Conservation (phyloP, 2,113 vertebrate species). For the Peromyscus polionotus region DNA sequence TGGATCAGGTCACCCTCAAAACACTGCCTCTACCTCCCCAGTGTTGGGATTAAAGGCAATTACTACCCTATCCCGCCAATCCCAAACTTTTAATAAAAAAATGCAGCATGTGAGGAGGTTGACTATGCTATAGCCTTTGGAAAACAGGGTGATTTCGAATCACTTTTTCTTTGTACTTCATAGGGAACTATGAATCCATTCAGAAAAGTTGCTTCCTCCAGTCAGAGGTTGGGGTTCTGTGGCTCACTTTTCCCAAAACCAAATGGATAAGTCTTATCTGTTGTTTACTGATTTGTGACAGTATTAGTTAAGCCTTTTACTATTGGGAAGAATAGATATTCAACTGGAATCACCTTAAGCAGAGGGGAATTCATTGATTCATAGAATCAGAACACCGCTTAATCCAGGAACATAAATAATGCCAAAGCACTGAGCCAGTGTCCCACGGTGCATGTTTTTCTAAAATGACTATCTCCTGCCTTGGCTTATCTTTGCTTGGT, state of each 20-base stretch:
- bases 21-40: neutral
- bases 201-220: neutral
- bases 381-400: constrained; percentile 19
- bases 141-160: constrained; percentile 12
- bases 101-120: neutral
- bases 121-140: neutral
- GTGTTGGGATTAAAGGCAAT: neutral
- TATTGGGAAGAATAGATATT: constrained; percentile 38
- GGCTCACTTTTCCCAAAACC: neutral
- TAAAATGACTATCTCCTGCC: neutral
- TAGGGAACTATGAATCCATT: neutral
- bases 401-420: neutral
- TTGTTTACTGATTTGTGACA: constrained; percentile 1
- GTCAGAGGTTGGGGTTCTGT: neutral
- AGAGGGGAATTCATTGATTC: constrained; percentile 40
- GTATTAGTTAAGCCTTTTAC: constrained; percentile 37
- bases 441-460: neutral
- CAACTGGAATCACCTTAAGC: constrained; percentile 31
- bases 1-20: neutral
- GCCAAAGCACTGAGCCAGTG: neutral
- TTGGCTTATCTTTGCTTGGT: neutral
- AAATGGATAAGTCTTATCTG: constrained; percentile 20
- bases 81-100: neutral
- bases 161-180: neutral
- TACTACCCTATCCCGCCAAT: neutral